These are phyloP conservation scores for Cygnus atratus DNA, from an alignment of 2,113 vertebrate species.

Conservation along the genomic window DNA sequence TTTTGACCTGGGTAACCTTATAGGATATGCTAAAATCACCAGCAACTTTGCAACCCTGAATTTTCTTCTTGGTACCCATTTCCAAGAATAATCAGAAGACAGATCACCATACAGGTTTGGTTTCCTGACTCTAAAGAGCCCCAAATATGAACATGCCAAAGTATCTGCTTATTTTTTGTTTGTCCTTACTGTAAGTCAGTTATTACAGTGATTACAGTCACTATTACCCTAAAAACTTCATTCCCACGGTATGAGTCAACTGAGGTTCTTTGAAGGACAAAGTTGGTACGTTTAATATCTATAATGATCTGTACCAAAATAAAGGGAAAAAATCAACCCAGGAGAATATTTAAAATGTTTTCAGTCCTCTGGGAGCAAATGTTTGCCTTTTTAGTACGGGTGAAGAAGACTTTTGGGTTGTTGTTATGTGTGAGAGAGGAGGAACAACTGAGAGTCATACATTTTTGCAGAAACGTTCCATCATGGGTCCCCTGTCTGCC, in stretches of 20 bases:
- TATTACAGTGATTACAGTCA: not conserved
- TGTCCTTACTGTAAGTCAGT: slow-evolving; percentile 7
- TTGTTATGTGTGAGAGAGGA: not conserved
- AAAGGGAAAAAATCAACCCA: not conserved
- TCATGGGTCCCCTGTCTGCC: not conserved
- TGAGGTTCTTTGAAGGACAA: not conserved
- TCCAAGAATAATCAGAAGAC: not conserved
- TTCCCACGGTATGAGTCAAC: not conserved
- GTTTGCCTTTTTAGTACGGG: not conserved
- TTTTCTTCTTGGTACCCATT: not conserved
- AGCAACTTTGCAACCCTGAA: not conserved
- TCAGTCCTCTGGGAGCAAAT: not conserved
- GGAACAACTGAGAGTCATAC: not conserved
- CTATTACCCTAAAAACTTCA: not conserved
- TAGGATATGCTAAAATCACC: not conserved
- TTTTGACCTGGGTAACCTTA: not conserved
- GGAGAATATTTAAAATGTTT: not conserved
- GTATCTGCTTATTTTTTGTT: not conserved
- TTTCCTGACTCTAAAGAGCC: not conserved
- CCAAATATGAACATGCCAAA: not conserved
- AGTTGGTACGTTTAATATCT: not conserved
- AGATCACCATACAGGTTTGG: not conserved
- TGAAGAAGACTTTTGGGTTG: not conserved
- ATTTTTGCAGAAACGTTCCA: not conserved
- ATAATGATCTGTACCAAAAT: not conserved